A percentile compares a stretch with the other conserved stretches of the same genome.
These are phyloP conservation scores for Eulithis testata DNA, from an alignment of 2,888 invertebrate species.

Conservation along the genomic window DNA sequence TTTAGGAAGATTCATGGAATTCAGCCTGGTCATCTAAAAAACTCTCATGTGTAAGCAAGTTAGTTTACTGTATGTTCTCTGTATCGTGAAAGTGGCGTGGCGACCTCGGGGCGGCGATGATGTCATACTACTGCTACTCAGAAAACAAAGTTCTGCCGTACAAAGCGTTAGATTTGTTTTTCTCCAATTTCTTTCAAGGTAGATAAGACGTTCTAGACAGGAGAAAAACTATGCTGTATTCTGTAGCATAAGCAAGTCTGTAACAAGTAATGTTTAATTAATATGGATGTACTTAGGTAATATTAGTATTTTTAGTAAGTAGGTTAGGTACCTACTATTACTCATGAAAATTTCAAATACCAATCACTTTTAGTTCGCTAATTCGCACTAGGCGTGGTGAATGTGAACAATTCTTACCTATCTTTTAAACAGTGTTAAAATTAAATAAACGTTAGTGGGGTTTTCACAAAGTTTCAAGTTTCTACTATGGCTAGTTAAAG, in stretches of 20 bases:
- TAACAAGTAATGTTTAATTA: slow-evolving; percentile 13
- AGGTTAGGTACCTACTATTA: not conserved
- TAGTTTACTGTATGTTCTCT: slow-evolving; percentile 17
- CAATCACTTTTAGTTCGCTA: not conserved
- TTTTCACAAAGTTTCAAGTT: no score
- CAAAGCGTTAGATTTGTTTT: slow-evolving; percentile 37
- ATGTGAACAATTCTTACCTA: no score
- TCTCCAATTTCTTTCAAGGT: slow-evolving; percentile 11
- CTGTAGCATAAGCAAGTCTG: slow-evolving; percentile 21
- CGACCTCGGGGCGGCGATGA: slow-evolving; percentile 56
- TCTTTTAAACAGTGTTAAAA: no score
- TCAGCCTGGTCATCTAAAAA: not conserved
- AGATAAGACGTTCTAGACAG: slow-evolving; percentile 23
- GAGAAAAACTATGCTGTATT: slow-evolving; percentile 13
- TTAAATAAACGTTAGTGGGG: no score
- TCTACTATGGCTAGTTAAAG: no score
- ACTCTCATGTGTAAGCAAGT: slow-evolving; percentile 2
- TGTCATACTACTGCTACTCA: slow-evolving; percentile 53
- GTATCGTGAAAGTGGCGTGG: slow-evolving; percentile 28
- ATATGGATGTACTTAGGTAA: not conserved
- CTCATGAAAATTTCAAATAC: not conserved
- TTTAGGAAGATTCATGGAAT: not conserved
- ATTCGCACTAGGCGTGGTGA: no score
- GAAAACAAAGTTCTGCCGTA: slow-evolving; percentile 47
- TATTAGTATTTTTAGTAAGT: not conserved